Evolutionary conservation across 2,113 vertebrate species (phyloP).

Genomic region (Trochalopteron elliotii): DNA sequence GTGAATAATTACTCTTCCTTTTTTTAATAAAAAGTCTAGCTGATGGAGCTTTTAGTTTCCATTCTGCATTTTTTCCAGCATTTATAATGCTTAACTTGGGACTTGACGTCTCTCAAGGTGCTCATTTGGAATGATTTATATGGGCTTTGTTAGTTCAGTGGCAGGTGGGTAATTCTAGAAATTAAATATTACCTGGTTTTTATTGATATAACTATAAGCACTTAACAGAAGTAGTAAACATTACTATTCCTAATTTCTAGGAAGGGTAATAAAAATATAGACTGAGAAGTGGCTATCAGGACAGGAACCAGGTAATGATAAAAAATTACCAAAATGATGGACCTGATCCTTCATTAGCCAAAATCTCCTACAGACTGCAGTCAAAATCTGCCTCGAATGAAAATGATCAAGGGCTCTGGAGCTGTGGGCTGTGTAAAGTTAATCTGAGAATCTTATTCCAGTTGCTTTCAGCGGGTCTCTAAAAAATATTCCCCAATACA

Average conservation of each 20-base stretch:
- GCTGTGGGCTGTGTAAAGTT: not conserved
- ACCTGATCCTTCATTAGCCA: not conserved
- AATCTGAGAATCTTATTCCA: not conserved
- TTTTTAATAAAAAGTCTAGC: not conserved
- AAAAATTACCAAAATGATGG: not conserved
- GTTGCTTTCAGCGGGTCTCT: slow-evolving; percentile 29
- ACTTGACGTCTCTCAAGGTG: slow-evolving; percentile 12
- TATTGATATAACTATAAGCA: slow-evolving; percentile 8
- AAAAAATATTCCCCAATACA: not conserved
- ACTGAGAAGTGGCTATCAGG: not conserved
- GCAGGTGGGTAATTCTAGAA: slow-evolving; percentile 11
- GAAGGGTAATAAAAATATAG: not conserved
- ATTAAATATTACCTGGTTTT: not conserved
- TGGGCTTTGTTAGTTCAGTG: slow-evolving; percentile 3
- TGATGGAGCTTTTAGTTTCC: not conserved
- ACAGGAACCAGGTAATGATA: not conserved
- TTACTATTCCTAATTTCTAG: not conserved
- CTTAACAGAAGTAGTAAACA: slow-evolving; percentile 26
- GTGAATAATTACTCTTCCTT: not conserved
- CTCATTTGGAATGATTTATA: slow-evolving; percentile 46
- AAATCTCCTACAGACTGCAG: not conserved
- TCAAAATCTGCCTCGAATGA: not conserved
- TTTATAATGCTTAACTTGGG: slow-evolving; percentile 31
- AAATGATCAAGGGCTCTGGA: not conserved
- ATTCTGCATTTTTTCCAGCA: slow-evolving; percentile 6